These are phyloP conservation scores for Diplolepis rosae DNA, from an alignment of 2,888 invertebrate species.

Conservation along the genomic window DNA sequence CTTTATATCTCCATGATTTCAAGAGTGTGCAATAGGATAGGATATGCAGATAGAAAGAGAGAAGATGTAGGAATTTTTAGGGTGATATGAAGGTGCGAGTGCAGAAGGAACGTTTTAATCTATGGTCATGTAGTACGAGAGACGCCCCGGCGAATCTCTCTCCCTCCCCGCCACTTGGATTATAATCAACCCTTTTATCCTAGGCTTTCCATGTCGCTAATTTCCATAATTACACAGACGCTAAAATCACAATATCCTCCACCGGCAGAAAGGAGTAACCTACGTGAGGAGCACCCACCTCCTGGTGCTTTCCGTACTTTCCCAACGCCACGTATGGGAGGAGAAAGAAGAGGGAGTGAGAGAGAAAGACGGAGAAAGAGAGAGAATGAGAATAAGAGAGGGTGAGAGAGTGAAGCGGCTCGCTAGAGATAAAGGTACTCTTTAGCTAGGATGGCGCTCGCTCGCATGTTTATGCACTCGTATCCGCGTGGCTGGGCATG, in stretches of 20 bases:
- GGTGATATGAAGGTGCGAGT: conserved; percentile 65
- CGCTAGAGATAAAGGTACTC: conserved; percentile 71
- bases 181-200: conserved; percentile 75
- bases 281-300: conserved; percentile 66
- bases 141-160: conserved; percentile 49
- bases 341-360: conserved; percentile 47
- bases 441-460: conserved; percentile 69
- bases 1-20: conserved; percentile 62
- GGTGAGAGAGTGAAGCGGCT: conserved; percentile 61
- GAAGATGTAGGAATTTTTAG: not conserved
- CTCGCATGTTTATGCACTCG: conserved; percentile 73
- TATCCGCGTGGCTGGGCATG: conserved; percentile 72
- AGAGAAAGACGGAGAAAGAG: conserved; percentile 50
- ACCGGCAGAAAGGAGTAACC: conserved; percentile 71
- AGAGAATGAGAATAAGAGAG: conserved; percentile 43
- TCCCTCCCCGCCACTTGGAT: conserved; percentile 65
- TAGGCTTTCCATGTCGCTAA: conserved; percentile 74
- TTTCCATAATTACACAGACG: conserved; percentile 75
- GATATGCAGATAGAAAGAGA: conserved; percentile 53
- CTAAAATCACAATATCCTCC: conserved; percentile 74
- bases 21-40: conserved; percentile 56
- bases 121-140: conserved; percentile 66
- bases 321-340: conserved; percentile 50
- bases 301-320: conserved; percentile 50
- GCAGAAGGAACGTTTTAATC: conserved; percentile 73